Conservation (phyloP, 2,113 vertebrate species). For the Terrapene triunguis region DNA sequence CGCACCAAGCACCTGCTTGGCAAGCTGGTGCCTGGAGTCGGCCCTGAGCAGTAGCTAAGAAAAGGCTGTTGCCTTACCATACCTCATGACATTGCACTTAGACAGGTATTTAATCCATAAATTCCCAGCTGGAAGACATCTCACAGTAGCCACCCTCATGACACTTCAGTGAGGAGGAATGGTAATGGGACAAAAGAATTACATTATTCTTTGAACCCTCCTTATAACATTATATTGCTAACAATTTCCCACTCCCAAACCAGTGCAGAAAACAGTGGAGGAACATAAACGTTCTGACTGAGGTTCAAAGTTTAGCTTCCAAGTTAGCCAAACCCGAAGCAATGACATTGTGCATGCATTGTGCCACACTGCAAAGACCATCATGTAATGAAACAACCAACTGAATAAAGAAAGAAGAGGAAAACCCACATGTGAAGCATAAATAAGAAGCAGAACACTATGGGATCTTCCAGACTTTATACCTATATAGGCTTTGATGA, state of each 20-base stretch:
- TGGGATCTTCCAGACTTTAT: background rate
- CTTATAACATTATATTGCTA: background rate
- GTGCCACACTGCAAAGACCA: background rate
- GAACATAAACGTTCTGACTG: background rate
- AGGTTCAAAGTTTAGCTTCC: background rate
- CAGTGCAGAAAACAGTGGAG: background rate
- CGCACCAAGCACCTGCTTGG: no score
- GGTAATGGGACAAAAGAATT: background rate
- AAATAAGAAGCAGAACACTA: background rate
- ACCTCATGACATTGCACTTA: background rate
- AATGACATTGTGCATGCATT: background rate
- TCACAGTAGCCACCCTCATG: background rate
- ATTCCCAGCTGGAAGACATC: background rate
- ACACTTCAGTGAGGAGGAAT: background rate
- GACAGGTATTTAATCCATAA: no score
- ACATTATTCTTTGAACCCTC: background rate
- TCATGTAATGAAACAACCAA: background rate
- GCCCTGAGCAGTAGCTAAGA: background rate
- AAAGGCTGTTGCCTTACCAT: background rate
- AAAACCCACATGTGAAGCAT: background rate
- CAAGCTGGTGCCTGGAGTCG: no score
- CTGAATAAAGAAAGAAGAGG: background rate
- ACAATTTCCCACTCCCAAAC: background rate
- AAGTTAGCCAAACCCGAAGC: background rate
- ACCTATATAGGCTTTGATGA: background rate